A percentile compares a stretch with the other conserved stretches of the same genome.
phyloP scores from a whole-genome alignment of 2,888 invertebrate genomes.

The Meandrusa payeni region DNA sequence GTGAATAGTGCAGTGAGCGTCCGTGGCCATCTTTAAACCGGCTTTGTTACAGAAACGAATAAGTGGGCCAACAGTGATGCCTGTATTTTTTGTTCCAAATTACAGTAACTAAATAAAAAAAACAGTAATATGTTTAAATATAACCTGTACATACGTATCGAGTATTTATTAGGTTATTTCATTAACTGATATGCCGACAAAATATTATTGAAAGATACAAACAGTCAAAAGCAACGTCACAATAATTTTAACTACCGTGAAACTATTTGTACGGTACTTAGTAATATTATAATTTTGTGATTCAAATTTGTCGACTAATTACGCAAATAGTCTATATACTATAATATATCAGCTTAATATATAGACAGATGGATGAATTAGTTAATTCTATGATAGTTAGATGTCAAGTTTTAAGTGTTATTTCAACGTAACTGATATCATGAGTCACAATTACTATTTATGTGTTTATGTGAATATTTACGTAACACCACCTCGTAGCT shows the following conservation, averaged over 20 bases:
- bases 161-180: too few relatives aligned
- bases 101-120: conserved; percentile 6
- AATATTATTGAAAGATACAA: too few relatives aligned
- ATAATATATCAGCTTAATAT: not conserved
- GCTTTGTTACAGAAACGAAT: conserved; percentile 21
- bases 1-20: conserved; percentile 11
- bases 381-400: not conserved
- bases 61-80: conserved; percentile 20
- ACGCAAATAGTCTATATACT: not conserved
- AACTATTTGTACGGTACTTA: conserved; percentile 13
- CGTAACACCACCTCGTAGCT: not conserved
- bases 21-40: conserved; percentile 21
- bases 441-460: conserved; percentile 15
- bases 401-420: not conserved
- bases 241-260: conserved; percentile 17
- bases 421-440: conserved; percentile 3
- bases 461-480: conserved; percentile 16
- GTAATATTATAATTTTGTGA: conserved; percentile 6
- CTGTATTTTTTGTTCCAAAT: conserved; percentile 6
- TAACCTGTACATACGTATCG: too few relatives aligned
- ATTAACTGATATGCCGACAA: too few relatives aligned
- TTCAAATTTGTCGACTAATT: conserved; percentile 7
- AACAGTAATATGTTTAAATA: too few relatives aligned
- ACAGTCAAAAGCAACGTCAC: conserved; percentile 4
- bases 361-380: not conserved